phyloP scores from a whole-genome alignment of 2,888 invertebrate species.

The Conus canariensis region DNA sequence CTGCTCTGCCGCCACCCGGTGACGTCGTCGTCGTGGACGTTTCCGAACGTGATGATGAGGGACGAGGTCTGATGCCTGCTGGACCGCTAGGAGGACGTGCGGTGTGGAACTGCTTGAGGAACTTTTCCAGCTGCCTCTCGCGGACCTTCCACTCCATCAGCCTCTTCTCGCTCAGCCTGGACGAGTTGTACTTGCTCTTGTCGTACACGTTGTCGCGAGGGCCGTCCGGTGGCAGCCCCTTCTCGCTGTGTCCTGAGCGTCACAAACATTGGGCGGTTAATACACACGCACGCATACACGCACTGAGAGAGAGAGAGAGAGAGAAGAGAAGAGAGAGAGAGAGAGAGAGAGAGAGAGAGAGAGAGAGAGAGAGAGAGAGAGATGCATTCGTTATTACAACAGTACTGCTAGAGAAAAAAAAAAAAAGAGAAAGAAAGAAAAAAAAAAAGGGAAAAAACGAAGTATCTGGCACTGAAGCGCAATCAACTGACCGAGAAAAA shows the following conservation, averaged over 20 bases:
- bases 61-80: neutral
- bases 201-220: constrained; percentile 58
- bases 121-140: constrained; percentile 58
- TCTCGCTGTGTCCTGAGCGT: constrained; percentile 57
- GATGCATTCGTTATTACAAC: no score
- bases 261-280: neutral
- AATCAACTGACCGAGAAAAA: neutral
- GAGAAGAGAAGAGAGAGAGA: neutral
- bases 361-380: no score
- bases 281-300: neutral
- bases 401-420: no score
- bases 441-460: neutral
- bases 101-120: constrained; percentile 38
- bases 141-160: constrained; percentile 58
- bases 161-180: constrained; percentile 58
- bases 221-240: constrained; percentile 56
- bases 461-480: neutral
- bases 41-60: constrained; percentile 6
- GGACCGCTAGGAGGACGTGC: neutral
- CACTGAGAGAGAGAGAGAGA: neutral
- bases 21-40: neutral
- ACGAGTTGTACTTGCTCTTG: constrained; percentile 55
- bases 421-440: neutral
- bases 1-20: neutral
- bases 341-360: no score